phyloP scores from a whole-genome alignment of 2,888 invertebrate species.

The Philereme vetulata region DNA sequence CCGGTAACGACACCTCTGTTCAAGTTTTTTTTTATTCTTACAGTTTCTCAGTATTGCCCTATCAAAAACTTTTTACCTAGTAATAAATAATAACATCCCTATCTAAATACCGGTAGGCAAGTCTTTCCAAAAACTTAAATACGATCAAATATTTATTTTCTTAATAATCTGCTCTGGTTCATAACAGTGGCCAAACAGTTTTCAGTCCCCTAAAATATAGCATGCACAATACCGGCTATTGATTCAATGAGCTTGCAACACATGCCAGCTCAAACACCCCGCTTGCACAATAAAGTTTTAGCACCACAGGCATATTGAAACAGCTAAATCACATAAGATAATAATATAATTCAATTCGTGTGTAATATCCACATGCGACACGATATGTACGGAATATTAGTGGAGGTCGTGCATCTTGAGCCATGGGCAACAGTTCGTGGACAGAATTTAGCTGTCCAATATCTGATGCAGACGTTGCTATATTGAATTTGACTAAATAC shows the following conservation, averaged over 20 bases:
- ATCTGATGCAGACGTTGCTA: background rate
- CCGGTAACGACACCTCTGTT: too few species aligned
- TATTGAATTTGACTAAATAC: conserved; percentile 1
- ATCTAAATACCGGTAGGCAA: too few species aligned
- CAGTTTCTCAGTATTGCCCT: too few species aligned
- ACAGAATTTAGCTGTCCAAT: conserved; percentile 23
- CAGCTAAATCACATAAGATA: conserved; percentile 63
- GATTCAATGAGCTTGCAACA: conserved; percentile 36
- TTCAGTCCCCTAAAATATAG: background rate
- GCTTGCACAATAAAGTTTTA: conserved; percentile 72
- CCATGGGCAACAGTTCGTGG: conserved; percentile 17
- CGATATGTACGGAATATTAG: conserved; percentile 25
- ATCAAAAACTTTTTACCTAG: too few species aligned
- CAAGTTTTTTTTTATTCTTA: too few species aligned
- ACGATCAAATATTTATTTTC: too few species aligned
- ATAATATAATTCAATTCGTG: conserved; percentile 30
- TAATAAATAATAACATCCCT: too few species aligned
- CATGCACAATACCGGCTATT: conserved; percentile 9
- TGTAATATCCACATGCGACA: conserved; percentile 30
- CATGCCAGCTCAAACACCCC: conserved; percentile 29
- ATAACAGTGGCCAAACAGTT: too few species aligned
- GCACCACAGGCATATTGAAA: conserved; percentile 70
- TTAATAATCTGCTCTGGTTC: too few species aligned
- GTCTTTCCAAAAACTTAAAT: too few species aligned
- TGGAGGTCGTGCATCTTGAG: conserved; percentile 29